phyloP scores from a whole-genome alignment of 2,888 invertebrate genomes.

The Myathropa florea region DNA sequence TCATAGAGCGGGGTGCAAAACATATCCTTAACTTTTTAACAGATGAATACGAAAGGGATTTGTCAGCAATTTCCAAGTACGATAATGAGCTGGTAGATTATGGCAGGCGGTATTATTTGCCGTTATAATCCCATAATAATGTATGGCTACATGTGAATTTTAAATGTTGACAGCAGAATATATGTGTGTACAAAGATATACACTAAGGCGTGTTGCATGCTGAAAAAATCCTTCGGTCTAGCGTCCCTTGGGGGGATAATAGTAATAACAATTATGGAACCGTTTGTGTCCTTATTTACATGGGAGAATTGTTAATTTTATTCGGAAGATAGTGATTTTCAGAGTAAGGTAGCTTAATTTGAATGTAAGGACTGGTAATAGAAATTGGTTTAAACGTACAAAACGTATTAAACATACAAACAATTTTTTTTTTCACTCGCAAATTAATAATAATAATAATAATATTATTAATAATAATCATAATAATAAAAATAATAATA shows the following conservation, averaged over 20 bases:
- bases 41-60: not conserved
- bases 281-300: not conserved
- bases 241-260: not conserved
- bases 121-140: not conserved
- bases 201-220: not conserved
- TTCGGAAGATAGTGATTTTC: not conserved
- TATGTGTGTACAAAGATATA: not conserved
- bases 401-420: too few species aligned
- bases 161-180: not conserved
- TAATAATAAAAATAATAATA: too few species aligned
- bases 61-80: not conserved
- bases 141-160: not conserved
- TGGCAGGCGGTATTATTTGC: not conserved
- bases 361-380: not conserved
- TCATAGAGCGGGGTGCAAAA: not conserved
- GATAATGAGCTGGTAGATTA: slow-evolving; percentile 5
- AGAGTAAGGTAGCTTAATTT: not conserved
- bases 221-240: not conserved
- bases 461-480: too few species aligned
- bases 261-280: not conserved
- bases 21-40: not conserved
- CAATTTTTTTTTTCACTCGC: too few species aligned
- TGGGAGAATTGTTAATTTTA: not conserved
- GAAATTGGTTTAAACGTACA: too few species aligned
- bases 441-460: too few species aligned